These are phyloP conservation scores for Sebastes miniatus DNA, from an alignment of 2,797 vertebrate genomes.

Conservation along the genomic window DNA sequence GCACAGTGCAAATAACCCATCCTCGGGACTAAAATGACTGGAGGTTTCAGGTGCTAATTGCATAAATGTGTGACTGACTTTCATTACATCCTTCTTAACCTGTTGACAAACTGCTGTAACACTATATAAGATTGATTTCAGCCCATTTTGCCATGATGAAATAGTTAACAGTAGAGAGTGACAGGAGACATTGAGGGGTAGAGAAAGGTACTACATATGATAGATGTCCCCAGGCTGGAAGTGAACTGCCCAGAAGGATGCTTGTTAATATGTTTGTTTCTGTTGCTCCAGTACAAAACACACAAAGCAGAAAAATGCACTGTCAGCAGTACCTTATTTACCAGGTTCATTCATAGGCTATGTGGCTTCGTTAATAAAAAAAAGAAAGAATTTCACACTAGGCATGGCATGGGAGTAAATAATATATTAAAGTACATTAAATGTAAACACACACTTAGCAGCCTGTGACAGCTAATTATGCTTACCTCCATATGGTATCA, in stretches of 20 bases:
- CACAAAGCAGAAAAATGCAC: neutral
- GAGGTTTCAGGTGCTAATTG: neutral
- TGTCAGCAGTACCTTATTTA: neutral
- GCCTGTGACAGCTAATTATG: neutral
- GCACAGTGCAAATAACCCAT: neutral
- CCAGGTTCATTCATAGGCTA: neutral
- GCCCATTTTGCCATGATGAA: neutral
- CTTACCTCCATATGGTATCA: constrained; percentile 97
- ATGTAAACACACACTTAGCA: neutral
- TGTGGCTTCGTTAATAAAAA: neutral
- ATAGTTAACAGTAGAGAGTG: neutral
- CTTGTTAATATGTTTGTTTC: neutral
- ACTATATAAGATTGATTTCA: neutral
- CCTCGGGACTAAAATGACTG: neutral
- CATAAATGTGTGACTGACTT: neutral
- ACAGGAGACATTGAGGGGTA: neutral
- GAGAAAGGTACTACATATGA: neutral
- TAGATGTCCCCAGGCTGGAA: neutral
- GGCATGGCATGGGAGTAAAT: neutral
- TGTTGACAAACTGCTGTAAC: neutral
- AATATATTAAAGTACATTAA: neutral
- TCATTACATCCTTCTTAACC: neutral
- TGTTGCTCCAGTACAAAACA: neutral
- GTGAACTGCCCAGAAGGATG: neutral
- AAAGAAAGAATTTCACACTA: neutral